Evolutionary conservation across 2,888 invertebrate species (phyloP).

Genomic region (Callyntrura sp.): DNA sequence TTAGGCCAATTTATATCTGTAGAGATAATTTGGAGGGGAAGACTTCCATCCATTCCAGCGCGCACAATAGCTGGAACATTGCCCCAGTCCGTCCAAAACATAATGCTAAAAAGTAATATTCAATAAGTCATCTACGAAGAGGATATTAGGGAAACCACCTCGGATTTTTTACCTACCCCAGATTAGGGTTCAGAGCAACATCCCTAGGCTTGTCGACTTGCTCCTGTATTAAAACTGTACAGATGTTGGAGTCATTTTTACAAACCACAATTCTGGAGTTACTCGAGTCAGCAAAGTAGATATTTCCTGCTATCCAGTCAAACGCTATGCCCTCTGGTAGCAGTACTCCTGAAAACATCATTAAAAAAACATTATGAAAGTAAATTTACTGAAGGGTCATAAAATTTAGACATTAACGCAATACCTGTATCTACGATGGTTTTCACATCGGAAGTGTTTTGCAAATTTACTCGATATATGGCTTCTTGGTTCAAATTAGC

Average conservation of each 20-base stretch:
- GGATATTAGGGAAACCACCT: too few relatives aligned
- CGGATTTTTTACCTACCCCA: constrained; percentile 87
- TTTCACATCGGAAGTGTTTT: background rate
- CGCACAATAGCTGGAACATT: constrained; percentile 90
- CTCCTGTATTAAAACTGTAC: constrained; percentile 88
- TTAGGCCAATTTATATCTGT: constrained; percentile 92
- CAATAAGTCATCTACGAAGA: background rate
- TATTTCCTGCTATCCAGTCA: constrained; percentile 92
- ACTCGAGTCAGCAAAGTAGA: constrained; percentile 93
- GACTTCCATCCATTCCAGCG: constrained; percentile 94
- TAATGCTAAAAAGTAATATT: constrained; percentile 87
- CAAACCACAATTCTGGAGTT: constrained; percentile 92
- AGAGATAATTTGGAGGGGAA: constrained; percentile 88
- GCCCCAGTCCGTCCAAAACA: constrained; percentile 98
- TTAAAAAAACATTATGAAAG: background rate
- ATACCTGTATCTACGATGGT: background rate
- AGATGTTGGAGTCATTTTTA: constrained; percentile 88
- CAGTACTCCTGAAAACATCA: constrained; percentile 87
- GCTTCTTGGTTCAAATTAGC: background rate
- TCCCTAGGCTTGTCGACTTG: constrained; percentile 89
- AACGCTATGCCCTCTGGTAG: constrained; percentile 91
- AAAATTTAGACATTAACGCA: too few relatives aligned
- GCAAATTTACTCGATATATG: background rate
- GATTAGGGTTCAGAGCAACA: constrained; percentile 89
- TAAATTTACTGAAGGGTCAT: too few relatives aligned